Base-by-base conservation (phyloP, 92 coral and sea anemone genomes). In the Plumapathes pennacea region DNA sequence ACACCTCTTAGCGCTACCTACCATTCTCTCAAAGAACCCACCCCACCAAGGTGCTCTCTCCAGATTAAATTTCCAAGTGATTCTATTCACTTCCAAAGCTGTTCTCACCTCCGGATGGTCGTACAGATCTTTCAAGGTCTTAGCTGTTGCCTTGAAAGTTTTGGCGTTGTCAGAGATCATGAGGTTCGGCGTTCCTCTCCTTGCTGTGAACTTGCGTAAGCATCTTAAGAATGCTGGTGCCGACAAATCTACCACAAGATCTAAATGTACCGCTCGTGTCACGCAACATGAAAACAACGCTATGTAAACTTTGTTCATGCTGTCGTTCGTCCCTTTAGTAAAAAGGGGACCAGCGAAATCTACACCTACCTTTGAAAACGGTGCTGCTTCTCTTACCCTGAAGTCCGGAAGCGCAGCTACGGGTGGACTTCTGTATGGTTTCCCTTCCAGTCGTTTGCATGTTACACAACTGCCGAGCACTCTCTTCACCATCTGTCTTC, bases 281-380 rank as follows among this genome's bases (percentile, higher is more conserved):
- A 53, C 58, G 13, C 67, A 41, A 33, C 77, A 57, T 29, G 51
- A 46, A 59, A 56, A 69, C 45, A 58, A 49, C n/a, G 77, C 77
- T 42, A 29, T 28, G 23, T 57, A 70, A 42, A 28, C 70, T 61
- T 72, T 61, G 38, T 38, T 14, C 71, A 61, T 72, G 40, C 45
- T n/a, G n/a, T n/a, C n/a, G n/a, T n/a, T n/a, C n/a, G n/a, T n/a
- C n/a, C n/a, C n/a, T n/a, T 60, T 80, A 17, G 29, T 49, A 36
- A 62, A 78, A 14, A 78, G 58, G 8, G 72, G 80, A 25, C 74
- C 69, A 17, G 71, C 33, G 28, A 78, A 55, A 24, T 78, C 61
- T 19, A 80, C 62, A 7, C 76, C 77, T 9, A 74, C 57, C 31
- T 58, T 64, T 14, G 87, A 25, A 28, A 71, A 71, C 7, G 80